Evolutionary conservation across 2,888 invertebrate genomes (phyloP).

Genomic region (Elgonia sp.): DNA sequence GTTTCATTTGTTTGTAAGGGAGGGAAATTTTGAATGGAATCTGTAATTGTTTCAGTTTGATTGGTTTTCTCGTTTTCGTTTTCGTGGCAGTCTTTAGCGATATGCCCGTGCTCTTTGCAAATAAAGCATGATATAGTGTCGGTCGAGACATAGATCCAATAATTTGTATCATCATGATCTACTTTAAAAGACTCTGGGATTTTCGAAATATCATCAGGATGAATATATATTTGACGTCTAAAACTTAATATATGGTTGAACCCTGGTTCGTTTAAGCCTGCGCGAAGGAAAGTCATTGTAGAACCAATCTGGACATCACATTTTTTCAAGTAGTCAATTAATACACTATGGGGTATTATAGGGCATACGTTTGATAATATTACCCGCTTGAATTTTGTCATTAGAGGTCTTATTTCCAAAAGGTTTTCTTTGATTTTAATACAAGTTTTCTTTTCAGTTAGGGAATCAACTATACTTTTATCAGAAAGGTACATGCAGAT

Average conservation of each 20-base stretch:
- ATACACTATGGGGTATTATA: slow-evolving; percentile 68
- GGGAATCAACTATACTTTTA: slow-evolving; percentile 38
- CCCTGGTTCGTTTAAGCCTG: slow-evolving; percentile 63
- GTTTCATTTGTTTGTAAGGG: too few relatives aligned
- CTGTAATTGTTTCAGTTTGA: too few relatives aligned
- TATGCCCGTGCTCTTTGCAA: too few relatives aligned
- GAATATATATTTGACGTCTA: slow-evolving; percentile 70
- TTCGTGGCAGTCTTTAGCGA: too few relatives aligned
- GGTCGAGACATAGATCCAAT: slow-evolving; percentile 70
- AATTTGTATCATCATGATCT: slow-evolving; percentile 60
- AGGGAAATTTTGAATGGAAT: too few relatives aligned
- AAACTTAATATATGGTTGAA: slow-evolving; percentile 74
- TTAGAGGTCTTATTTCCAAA: slow-evolving; percentile 59
- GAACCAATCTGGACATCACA: not conserved
- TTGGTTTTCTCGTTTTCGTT: too few relatives aligned
- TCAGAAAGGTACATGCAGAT: slow-evolving; percentile 44
- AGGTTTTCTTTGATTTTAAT: slow-evolving; percentile 30
- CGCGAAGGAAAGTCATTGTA: slow-evolving; percentile 39
- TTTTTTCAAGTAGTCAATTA: slow-evolving; percentile 33
- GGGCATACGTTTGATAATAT: slow-evolving; percentile 75
- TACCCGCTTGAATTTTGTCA: slow-evolving; percentile 56
- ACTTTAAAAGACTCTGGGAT: slow-evolving; percentile 69
- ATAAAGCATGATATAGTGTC: slow-evolving; percentile 48
- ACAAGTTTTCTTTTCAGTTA: slow-evolving; percentile 39
- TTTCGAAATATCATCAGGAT: slow-evolving; percentile 63